A percentile compares a stretch with the other conserved stretches of the same genome.
phyloP scores from a whole-genome alignment of 2,888 invertebrate species.

The Leucophora obtusa region DNA sequence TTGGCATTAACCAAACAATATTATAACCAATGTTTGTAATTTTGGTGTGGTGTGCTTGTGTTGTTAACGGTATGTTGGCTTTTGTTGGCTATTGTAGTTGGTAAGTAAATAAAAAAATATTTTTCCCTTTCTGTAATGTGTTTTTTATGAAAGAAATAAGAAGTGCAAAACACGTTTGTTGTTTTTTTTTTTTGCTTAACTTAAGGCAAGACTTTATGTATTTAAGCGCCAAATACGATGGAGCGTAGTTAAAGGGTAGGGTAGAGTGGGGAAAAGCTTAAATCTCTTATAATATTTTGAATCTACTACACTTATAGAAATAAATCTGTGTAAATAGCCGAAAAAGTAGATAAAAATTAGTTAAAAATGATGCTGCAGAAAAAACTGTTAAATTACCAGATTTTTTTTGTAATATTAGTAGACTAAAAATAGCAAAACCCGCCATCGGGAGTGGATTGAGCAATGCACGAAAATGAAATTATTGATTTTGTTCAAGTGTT shows the following conservation, averaged over 20 bases:
- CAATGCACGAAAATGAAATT: no score
- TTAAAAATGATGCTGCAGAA: no score
- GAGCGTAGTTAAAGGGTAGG: background rate
- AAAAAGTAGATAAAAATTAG: no score
- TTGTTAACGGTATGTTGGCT: background rate
- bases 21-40: background rate
- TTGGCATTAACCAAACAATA: constrained; percentile 50
- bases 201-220: background rate
- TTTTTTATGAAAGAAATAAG: background rate
- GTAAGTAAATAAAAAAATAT: constrained; percentile 20
- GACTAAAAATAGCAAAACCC: no score
- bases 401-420: no score
- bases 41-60: constrained; percentile 31
- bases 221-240: background rate
- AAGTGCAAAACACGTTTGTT: background rate
- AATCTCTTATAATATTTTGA: no score
- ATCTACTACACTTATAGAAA: no score
- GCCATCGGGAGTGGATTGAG: no score
- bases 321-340: no score
- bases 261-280: background rate
- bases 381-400: no score
- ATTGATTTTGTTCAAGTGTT: no score
- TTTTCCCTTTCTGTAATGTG: constrained; percentile 44
- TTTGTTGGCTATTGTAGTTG: constrained; percentile 23
- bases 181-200: background rate